These are phyloP conservation scores for Nebria brevicollis DNA, from an alignment of 2,888 invertebrate genomes.

Conservation along the genomic window DNA sequence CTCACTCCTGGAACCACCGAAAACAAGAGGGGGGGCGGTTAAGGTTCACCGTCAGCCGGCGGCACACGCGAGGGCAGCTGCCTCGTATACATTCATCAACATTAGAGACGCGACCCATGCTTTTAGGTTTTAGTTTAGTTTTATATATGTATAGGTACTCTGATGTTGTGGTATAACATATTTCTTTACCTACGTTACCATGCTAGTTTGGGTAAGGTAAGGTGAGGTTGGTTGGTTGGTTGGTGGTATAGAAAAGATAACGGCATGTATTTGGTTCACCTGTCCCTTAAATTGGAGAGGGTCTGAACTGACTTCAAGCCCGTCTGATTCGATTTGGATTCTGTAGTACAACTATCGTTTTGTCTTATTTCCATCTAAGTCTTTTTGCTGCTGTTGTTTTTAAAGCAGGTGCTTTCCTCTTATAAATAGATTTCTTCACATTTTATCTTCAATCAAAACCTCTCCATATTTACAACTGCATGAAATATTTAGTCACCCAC, in stretches of 20 bases:
- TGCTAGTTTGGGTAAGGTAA: not conserved
- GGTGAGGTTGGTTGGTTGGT: not conserved
- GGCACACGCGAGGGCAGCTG: constrained; percentile 52
- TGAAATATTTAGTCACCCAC: too few relatives aligned
- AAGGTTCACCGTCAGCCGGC: constrained; percentile 51
- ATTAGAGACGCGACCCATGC: constrained; percentile 17
- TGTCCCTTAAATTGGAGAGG: not conserved
- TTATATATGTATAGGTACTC: not conserved
- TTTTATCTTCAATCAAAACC: too few relatives aligned
- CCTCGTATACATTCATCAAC: constrained; percentile 23
- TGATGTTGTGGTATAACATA: not conserved
- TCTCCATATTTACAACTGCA: too few relatives aligned
- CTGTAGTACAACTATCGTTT: not conserved
- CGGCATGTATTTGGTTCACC: constrained; percentile 1
- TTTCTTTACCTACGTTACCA: not conserved
- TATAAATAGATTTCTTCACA: too few relatives aligned
- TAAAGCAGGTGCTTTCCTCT: not conserved
- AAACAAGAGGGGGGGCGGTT: constrained; percentile 29
- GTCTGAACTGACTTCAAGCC: not conserved
- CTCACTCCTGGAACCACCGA: not conserved
- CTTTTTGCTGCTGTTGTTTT: not conserved
- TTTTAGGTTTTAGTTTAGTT: not conserved
- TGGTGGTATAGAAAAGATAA: not conserved
- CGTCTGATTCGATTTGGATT: not conserved
- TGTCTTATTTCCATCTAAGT: not conserved